Base-by-base conservation (phyloP, 2,888 invertebrate genomes). In the Acronicta psi region DNA sequence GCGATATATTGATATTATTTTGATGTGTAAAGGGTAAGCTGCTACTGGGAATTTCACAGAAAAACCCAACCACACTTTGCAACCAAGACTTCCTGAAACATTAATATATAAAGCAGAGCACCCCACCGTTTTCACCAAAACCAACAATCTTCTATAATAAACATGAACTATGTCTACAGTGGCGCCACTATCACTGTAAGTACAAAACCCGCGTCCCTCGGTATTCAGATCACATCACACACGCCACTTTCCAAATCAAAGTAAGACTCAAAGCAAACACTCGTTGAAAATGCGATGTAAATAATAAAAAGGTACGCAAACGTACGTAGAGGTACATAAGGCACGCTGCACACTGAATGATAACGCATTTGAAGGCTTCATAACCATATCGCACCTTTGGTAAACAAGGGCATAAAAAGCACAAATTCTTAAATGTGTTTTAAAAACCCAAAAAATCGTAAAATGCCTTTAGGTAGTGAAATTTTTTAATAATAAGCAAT, bases 281-380 rank as follows among this genome's bases (percentile, higher is more conserved):
- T 92, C 92, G 91, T 87, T 90, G 93, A 92, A 93, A 93, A 93
- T 93, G 90, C 87, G 91, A 84, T 91, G 89, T 93, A 94, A 93
- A 94, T 94, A 93, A 93, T 93, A 93, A 93, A 93, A 91, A 90
- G 92, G 92, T 83, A 84, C 81, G 77, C 69, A 69, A 52, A 69
- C 44, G 47, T 52, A 60, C 49, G 36, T 14, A 52, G 47, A 75
- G 91, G 91, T 83, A 81, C 76, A 73, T 68, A 29, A 20, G 20
- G 41, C n/a, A 18, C n/a, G 18, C n/a, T 5, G 6, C 13, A 34
- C 34, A 34, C 34, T 34, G 34, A 11, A 11, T 29, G 11, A 29
- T 29, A 29, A n/a, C n/a, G 34, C 25, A 25, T 20, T 20, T 25
- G 25, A 25, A 25, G 9, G 25, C 8, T 25, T 34, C 34, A n/a